Percentiles rank a stretch among this genome's conserved stretches.
phyloP scores from a whole-genome alignment of 2,797 vertebrate species.

The Chaetodon trifasciatus region DNA sequence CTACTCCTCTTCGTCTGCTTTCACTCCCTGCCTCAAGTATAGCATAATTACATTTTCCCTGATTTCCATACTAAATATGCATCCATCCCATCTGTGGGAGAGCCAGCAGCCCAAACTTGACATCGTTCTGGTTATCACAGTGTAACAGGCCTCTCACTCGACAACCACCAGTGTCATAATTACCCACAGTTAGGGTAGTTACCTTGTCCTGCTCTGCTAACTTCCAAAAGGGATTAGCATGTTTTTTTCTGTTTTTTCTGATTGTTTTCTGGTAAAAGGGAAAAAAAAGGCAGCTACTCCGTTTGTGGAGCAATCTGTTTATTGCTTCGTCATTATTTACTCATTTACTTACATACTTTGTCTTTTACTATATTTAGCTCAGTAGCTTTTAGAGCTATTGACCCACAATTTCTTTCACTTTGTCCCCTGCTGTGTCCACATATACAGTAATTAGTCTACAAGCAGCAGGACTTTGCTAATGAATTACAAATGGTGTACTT shows the following conservation, averaged over 20 bases:
- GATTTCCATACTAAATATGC: conserved; percentile 78
- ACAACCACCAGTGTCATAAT: conserved; percentile 59
- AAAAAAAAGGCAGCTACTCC: not conserved
- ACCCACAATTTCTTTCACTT: conserved; percentile 38
- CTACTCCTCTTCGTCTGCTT: conserved; percentile 54
- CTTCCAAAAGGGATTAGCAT: conserved; percentile 46
- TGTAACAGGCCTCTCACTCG: conserved; percentile 65
- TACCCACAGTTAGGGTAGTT: conserved; percentile 50
- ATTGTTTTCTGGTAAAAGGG: conserved; percentile 36
- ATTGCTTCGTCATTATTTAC: conserved; percentile 51
- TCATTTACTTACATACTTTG: conserved; percentile 42
- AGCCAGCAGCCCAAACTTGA: conserved; percentile 55
- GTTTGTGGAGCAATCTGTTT: conserved; percentile 14
- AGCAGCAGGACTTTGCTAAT: conserved; percentile 58
- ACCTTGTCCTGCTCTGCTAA: conserved; percentile 50
- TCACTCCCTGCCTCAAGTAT: conserved; percentile 59
- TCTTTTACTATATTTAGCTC: conserved; percentile 53
- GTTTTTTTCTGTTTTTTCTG: not conserved
- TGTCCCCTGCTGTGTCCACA: conserved; percentile 36
- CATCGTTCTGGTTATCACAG: conserved; percentile 67
- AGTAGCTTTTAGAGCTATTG: conserved; percentile 62
- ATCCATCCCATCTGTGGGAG: conserved; percentile 55
- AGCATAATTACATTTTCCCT: conserved; percentile 74
- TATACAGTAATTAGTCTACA: conserved; percentile 53
- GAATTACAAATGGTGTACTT: conserved; percentile 48